Conservation (phyloP, 1,140 invertebrate species). For the Rhyzopertha dominica region DNA sequence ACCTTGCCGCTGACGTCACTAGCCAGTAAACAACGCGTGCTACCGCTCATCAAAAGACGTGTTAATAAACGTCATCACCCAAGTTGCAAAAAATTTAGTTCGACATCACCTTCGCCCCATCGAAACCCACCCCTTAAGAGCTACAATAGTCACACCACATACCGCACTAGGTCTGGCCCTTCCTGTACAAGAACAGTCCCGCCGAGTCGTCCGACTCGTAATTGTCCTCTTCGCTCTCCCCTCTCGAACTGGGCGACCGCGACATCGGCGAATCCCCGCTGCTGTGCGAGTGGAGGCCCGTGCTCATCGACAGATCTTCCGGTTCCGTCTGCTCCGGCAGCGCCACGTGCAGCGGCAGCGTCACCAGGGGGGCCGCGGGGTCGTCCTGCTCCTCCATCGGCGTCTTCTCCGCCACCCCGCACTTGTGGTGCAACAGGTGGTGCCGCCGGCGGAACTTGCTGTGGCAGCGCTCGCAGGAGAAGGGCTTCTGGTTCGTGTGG, state of each 20-base stretch:
- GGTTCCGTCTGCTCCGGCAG: constrained; percentile 83
- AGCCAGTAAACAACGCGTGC: no score
- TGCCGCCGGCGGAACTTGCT: constrained; percentile 76
- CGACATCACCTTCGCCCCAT: no score
- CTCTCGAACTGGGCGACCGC: constrained; percentile 32
- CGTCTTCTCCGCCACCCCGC: constrained; percentile 48
- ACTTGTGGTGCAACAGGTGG: constrained; percentile 82
- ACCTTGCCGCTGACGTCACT: no score
- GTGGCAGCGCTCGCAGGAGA: constrained; percentile 70
- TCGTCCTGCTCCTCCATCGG: constrained; percentile 36
- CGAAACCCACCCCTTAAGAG: no score
- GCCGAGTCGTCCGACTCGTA: constrained; percentile 27
- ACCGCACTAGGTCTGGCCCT: constrained; percentile 29
- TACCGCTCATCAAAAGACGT: no score
- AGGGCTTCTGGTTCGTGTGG: constrained; percentile 86
- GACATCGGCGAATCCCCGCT: constrained; percentile 37
- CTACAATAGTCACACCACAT: no score
- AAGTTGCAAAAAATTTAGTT: no score
- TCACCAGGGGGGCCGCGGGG: constrained; percentile 29
- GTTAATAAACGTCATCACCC: no score
- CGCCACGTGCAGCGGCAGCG: constrained; percentile 40
- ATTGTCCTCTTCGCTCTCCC: constrained; percentile 34
- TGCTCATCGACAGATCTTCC: constrained; percentile 71
- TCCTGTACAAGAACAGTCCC: constrained; percentile 30
- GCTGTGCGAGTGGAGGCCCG: constrained; percentile 38